Conservation (phyloP, 2,113 vertebrate genomes). For the Esox niger region DNA sequence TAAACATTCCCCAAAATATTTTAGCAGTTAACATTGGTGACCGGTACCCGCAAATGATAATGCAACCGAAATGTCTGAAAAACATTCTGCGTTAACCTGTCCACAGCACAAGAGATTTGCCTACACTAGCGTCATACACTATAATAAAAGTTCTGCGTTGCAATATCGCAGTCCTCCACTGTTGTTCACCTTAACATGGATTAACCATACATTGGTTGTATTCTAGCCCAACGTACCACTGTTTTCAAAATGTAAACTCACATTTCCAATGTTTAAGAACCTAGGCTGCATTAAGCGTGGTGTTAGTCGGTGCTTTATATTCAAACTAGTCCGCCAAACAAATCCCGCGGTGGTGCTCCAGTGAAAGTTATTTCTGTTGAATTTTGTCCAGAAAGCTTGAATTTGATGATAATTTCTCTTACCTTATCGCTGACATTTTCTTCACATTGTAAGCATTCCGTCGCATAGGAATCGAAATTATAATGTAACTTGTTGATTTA, state of each 20-base stretch:
- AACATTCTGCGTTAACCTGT: no score
- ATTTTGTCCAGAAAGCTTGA: background rate
- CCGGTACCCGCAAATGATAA: no score
- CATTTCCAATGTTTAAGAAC: no score
- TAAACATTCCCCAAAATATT: background rate
- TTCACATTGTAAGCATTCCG: constrained; percentile 66
- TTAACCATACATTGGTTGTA: background rate
- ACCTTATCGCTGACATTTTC: constrained; percentile 71
- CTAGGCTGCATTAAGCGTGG: no score
- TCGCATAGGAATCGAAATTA: background rate
- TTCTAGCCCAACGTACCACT: background rate
- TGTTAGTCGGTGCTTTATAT: background rate
- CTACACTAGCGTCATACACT: no score
- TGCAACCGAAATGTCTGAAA: no score
- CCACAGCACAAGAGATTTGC: no score
- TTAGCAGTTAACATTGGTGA: background rate
- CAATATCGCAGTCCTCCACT: no score
- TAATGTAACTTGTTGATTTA: background rate
- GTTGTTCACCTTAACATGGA: no score
- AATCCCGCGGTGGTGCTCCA: background rate
- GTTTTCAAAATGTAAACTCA: background rate
- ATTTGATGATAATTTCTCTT: constrained; percentile 12
- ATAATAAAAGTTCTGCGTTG: no score
- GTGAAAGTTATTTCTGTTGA: background rate
- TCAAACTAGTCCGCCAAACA: background rate